Base-by-base conservation (phyloP, 1,140 invertebrate genomes). In the Drosophila repleta region DNA sequence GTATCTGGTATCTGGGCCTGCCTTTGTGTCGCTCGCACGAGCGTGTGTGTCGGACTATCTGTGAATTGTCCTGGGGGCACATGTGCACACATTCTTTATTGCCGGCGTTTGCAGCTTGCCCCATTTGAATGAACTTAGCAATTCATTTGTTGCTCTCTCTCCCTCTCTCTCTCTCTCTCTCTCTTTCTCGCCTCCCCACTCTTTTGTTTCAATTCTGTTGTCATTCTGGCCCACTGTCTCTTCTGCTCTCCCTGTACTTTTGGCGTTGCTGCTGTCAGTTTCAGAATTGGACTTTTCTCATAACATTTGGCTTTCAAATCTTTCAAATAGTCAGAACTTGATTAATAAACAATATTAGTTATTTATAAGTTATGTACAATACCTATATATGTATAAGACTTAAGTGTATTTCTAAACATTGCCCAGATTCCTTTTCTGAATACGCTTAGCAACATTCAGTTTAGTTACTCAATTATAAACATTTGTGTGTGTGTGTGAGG, bases 101-200 rank as follows among this genome's bases (percentile, higher is more conserved):
- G 81, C 81, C 66, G 64, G 70, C 62, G 52, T 76, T 62, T 61
- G 65, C 63, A 73, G 64, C 26, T 48, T 69, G 56, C 41, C 65
- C 73, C 79, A 87, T 83, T 88, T 87, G 79, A 87, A 87, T 88
- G 82, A 83, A 78, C 82, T 88, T 79, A 74, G 67, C 74, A 70
- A 71, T 70, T 56, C 64, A 65, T 57, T 56, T 65, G 62, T 45
- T 62, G 52, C 17, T 58, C 61, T 61, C 17, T 29, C 55, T 45
- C 15, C 8, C 32, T 18, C 24, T 32, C 65, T 35, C 18, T 24
- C 5, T 48, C n/a, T 48, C 32, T 15, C 6, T 18, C 21, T 62
- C 18, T 21, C n/a, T 6, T 43, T 6, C 39, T 8, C 39, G 1
- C 4, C 15, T 43, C 15, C 39, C 11, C 32, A 11, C 32, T 11